Evolutionary conservation across 2,888 invertebrate species (phyloP), one percentile per base, ranked within the genome.

Genomic region (Eristalis tenax): DNA sequence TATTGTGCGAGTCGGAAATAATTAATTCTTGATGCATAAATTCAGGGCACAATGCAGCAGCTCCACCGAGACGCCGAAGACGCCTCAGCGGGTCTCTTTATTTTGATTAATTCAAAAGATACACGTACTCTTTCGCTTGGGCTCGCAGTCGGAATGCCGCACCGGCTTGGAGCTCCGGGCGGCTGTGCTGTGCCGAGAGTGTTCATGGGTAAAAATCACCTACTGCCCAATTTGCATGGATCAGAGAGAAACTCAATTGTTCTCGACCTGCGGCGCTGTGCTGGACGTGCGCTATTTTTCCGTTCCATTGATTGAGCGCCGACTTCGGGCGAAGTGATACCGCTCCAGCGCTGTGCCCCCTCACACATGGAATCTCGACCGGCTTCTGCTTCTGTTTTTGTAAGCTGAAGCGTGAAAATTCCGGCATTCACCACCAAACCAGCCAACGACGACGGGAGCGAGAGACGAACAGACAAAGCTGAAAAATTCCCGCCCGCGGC

Each of bases 261-360:
- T 59, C 15, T 68, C 15, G 38, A 38, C 38, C 13, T 4, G 38
- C 38, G 38, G 13, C 13, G 59, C 26, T 15, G 26, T 26, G 23
- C 26, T 26, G 26, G 15, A 28, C 59, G 4, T 82, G 69, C 59
- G 66, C 70, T 40, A 35, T 63, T 83, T 77, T 83, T 75, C 70
- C 83, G 86, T 86, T 86, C 86, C 86, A 86, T 40, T 86, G 83
- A 83, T 79, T 86, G 83, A 69, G 61, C 78, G 65, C 61, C 15
- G 74, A 32, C 63, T 73, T 82, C 69, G 43, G 73, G 23, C 23
- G 15, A n/a, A 35, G 69, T 80, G 56, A 64, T 68, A 75, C 57
- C 65, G 69, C 38, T 59, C n/a, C 1, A n/a, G 43, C n/a, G 2
- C 3, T 2, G 2, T 43, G 43, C 35, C 2, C n/a, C 50, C 50